Percentiles rank a stretch among this genome's conserved stretches.
Evolutionary conservation across 2,113 vertebrate genomes (phyloP).

Genomic region (Furnarius figulus): DNA sequence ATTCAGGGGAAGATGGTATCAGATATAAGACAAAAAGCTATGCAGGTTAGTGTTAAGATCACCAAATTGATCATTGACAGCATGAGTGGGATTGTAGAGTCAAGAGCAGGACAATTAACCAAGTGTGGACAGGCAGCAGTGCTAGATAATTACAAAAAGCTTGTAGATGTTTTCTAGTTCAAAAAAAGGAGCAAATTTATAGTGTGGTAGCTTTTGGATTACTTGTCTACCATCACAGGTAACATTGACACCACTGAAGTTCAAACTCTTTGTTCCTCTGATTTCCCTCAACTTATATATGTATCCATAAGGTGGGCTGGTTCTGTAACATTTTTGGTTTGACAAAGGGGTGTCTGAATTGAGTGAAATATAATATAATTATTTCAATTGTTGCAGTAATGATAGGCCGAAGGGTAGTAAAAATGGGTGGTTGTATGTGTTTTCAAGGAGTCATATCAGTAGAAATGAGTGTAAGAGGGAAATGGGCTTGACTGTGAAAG

Average conservation of each 20-base stretch:
- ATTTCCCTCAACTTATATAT: neutral
- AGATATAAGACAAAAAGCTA: conserved; percentile 42
- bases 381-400: neutral
- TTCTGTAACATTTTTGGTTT: neutral
- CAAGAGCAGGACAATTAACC: conserved; percentile 76
- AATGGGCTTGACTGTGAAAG: neutral
- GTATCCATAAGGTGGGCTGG: neutral
- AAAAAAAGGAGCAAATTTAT: neutral
- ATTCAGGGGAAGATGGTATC: conserved; percentile 63
- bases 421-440: neutral
- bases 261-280: neutral
- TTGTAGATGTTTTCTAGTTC: conserved; percentile 77
- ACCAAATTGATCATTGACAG: conserved; percentile 72
- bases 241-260: neutral
- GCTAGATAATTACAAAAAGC: conserved; percentile 73
- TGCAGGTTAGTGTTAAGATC: conserved; percentile 70
- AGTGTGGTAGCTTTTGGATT: neutral
- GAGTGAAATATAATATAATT: neutral
- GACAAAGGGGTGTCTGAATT: neutral
- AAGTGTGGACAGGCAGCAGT: conserved; percentile 73
- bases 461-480: neutral
- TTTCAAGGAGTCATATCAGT: neutral
- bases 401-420: neutral
- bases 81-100: conserved; percentile 58
- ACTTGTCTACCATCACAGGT: rapidly evolving